Percentiles rank a stretch among this genome's conserved stretches.
Evolutionary conservation across 2,797 vertebrate genomes (phyloP).

Genomic region (Allochrocebus solatus): DNA sequence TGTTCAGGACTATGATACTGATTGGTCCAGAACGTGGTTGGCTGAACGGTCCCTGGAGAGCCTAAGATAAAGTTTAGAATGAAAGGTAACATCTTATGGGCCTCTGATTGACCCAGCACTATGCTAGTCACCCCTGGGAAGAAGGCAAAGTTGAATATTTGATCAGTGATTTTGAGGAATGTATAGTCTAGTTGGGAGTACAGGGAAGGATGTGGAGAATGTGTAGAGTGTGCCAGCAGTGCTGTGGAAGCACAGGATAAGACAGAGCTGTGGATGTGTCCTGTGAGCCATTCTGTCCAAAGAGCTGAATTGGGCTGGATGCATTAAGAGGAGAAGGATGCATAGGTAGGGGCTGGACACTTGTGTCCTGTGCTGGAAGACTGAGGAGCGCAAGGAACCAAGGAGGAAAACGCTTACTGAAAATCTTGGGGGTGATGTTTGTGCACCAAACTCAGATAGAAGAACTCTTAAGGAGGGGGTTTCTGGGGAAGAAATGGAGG

Average conservation of each 20-base stretch:
- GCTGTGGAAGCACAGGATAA: not conserved
- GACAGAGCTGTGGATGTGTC: not conserved
- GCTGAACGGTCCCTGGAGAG: not conserved
- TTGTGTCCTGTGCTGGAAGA: not conserved
- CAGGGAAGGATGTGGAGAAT: not conserved
- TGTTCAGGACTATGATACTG: not conserved
- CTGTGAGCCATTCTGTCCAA: not conserved
- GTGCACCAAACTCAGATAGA: not conserved
- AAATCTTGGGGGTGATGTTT: not conserved
- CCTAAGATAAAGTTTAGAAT: not conserved
- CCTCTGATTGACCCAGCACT: not conserved
- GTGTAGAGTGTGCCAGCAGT: not conserved
- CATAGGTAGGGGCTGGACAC: rapidly evolving
- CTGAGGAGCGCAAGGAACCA: not conserved
- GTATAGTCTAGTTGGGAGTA: not conserved
- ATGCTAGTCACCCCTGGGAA: not conserved
- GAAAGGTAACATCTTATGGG: not conserved
- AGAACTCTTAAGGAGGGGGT: not conserved
- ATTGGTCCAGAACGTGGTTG: not conserved
- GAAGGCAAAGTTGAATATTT: not conserved
- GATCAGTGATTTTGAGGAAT: not conserved
- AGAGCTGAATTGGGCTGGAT: not conserved
- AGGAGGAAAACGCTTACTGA: not conserved
- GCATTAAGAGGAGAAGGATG: not conserved
- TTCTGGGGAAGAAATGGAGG: not conserved